Evolutionary conservation across 2,113 vertebrate species (phyloP), one percentile per base, ranked within the genome.

Genomic region (Pagrus major): DNA sequence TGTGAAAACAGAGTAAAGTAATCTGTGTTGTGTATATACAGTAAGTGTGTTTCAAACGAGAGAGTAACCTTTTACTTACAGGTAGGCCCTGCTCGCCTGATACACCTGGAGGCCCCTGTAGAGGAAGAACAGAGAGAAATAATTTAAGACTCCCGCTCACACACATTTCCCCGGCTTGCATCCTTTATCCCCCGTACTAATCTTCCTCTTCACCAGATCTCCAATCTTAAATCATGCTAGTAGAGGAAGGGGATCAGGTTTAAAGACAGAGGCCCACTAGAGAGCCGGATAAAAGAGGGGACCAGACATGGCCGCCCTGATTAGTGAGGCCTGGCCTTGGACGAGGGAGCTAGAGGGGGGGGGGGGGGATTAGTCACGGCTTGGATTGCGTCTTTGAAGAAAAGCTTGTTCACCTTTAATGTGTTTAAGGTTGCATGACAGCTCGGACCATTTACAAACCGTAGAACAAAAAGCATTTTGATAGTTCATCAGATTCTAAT

Each of bases 81-180:
- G 95, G 92, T 5, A 91, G 84, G 70, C 95, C 96, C 47, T 76
- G 94, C 85, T 96, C 94, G 72, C 95, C 96, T 42, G 81, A 60
- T 78, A 90, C 84, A 86, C 96, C 96, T 81, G 90, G 91, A 89
- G 71, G 76, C 2, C 96, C 96, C 97, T 97, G 92, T 61, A 59
- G 85, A 91, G 33, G 21, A 46, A 56, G 12, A 74, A 37, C 42
- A 64, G 10, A 77, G 49, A 66, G 47, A 25, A 33, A 65, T 37
- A 20, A 41, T 4, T 73, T 52, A 75, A 21, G 33, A 61, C 67
- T 77, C 20, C 21, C 47, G 55, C 76, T 64, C 56, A 52, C 52
- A 37, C 65, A 27, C 54, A 55, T 67, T 52, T 78, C 29, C 35
- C 37, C 33, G 3, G 44, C 44, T 58, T 31, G 39, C n/a, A 37